Evolutionary conservation across 2,113 vertebrate species (phyloP).

Genomic region (Larimichthys crocea): DNA sequence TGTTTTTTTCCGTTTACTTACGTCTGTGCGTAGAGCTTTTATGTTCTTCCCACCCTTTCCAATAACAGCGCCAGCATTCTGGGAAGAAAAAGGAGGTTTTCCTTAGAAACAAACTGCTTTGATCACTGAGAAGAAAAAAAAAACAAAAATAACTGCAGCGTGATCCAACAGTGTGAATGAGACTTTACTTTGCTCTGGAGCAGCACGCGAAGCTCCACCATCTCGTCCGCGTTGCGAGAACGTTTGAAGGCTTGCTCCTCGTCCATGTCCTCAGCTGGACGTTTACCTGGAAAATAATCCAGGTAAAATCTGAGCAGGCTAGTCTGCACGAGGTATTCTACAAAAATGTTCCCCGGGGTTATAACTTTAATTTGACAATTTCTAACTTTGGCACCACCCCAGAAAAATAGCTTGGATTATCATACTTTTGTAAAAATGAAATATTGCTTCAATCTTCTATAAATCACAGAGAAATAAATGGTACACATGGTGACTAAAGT

Average conservation of each 20-base stretch:
- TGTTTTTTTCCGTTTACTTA: slow-evolving; percentile 87
- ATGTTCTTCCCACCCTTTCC: slow-evolving; percentile 99
- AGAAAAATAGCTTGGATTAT: not conserved
- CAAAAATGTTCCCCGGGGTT: too few relatives aligned
- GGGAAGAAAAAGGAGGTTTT: slow-evolving; percentile 43
- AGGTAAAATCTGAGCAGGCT: not conserved
- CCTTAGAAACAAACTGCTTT: not conserved
- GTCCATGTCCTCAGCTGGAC: slow-evolving; percentile 97
- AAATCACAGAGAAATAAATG: slow-evolving; percentile 6
- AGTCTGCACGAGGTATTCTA: not conserved
- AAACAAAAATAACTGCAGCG: not conserved
- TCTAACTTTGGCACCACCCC: not conserved
- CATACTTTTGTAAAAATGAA: not conserved
- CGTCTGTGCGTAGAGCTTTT: slow-evolving; percentile 97
- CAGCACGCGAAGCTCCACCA: slow-evolving; percentile 96
- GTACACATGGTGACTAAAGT: not conserved
- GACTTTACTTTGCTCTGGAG: slow-evolving; percentile 97
- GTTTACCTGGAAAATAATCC: slow-evolving; percentile 88
- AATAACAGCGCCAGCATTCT: slow-evolving; percentile 99
- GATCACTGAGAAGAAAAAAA: not conserved
- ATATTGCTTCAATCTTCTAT: not conserved
- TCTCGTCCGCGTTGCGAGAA: slow-evolving; percentile 96
- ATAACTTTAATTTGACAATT: not conserved
- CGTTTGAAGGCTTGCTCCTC: slow-evolving; percentile 98
- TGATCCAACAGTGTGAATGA: not conserved